phyloP scores from a whole-genome alignment of 2,113 vertebrate genomes.

The Chionodraco myersi region DNA sequence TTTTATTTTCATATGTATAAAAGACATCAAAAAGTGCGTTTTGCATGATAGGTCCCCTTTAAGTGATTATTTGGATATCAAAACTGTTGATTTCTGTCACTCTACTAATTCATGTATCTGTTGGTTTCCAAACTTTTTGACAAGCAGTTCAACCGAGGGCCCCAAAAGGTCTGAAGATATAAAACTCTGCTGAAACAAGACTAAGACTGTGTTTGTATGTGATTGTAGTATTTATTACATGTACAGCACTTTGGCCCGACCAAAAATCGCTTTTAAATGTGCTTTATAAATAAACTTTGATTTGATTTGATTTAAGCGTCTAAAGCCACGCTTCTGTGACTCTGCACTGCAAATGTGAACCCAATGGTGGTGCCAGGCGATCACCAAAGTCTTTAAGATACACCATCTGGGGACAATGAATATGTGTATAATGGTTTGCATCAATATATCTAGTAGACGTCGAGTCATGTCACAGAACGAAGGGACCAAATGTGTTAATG shows the following conservation, averaged over 20 bases:
- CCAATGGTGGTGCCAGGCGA: background rate
- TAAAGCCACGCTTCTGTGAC: background rate
- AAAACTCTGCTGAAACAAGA: background rate
- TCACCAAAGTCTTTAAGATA: background rate
- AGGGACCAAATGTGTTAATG: background rate
- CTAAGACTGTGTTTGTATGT: no score
- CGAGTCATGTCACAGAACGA: background rate
- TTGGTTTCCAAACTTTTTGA: background rate
- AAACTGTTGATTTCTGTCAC: background rate
- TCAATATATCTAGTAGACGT: background rate
- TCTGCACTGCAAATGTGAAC: no score
- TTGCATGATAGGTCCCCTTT: no score
- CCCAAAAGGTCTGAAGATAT: background rate
- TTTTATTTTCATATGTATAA: no score
- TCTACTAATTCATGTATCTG: background rate
- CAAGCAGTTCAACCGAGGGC: background rate
- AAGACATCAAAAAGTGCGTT: no score
- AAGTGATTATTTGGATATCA: background rate
- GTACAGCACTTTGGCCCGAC: no score
- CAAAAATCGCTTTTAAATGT: no score
- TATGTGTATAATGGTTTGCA: background rate
- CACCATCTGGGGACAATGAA: background rate
- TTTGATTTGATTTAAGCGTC: background rate
- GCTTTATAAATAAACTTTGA: no score
- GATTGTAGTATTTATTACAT: no score